Evolutionary conservation across 1,140 invertebrate species (phyloP).

Genomic region (Polypedilum vanderplanki): DNA sequence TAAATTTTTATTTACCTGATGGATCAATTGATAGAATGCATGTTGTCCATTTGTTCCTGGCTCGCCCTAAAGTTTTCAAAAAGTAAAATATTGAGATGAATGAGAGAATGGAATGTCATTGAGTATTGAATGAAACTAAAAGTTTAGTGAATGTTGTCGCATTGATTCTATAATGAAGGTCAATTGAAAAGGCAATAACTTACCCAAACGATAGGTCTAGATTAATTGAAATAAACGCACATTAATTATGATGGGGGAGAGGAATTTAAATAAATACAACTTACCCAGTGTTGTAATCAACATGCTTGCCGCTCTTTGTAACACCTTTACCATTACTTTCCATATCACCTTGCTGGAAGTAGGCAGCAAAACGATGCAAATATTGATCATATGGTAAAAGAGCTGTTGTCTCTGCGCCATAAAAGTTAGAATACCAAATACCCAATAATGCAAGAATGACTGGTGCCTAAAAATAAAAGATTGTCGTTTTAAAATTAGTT

Average conservation of each 20-base stretch:
- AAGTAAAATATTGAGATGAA: constrained; percentile 44
- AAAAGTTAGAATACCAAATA: constrained; percentile 96
- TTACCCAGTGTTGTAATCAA: constrained; percentile 73
- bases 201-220: constrained; percentile 71
- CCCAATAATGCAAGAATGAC: constrained; percentile 91
- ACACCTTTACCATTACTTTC: constrained; percentile 98
- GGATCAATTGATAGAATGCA: constrained; percentile 95
- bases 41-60: constrained; percentile 99
- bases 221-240: not conserved
- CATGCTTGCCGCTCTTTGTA: constrained; percentile 66
- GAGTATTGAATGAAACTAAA: not conserved
- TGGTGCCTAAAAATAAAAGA: constrained; percentile 63
- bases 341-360: constrained; percentile 99
- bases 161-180: too few relatives aligned
- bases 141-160: too few relatives aligned
- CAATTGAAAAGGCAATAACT: too few relatives aligned
- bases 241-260: not conserved
- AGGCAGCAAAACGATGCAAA: constrained; percentile 95
- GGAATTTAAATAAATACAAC: not conserved
- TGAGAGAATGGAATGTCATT: constrained; percentile 8
- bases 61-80: constrained; percentile 66
- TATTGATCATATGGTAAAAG: constrained; percentile 98
- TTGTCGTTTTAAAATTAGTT: not conserved
- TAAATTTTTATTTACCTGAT: constrained; percentile 60
- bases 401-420: constrained; percentile 90